Percentiles rank a stretch among this genome's conserved stretches.
Conservation (phyloP, 2,113 vertebrate genomes). For the Boleophthalmus pectinirostris region DNA sequence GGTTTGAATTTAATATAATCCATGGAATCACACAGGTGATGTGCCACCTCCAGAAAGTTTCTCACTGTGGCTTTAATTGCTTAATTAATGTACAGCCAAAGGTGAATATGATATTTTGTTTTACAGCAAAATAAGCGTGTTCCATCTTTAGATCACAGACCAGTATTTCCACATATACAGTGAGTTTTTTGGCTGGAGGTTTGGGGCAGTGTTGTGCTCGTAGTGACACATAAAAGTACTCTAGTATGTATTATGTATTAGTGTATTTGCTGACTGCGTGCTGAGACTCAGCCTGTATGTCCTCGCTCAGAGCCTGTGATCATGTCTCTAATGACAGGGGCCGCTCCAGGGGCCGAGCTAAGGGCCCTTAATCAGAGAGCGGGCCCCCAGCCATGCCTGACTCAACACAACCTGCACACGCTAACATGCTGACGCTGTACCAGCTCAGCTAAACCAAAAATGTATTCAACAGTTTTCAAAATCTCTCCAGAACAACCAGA, state of each 20-base stretch:
- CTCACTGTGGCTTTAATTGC: no score
- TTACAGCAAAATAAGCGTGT: background rate
- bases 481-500: background rate
- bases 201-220: no score
- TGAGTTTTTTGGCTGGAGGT: no score
- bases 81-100: no score
- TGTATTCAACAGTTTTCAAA: background rate
- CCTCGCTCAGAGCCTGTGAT: constrained; percentile 50
- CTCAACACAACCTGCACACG: constrained; percentile 14
- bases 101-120: no score
- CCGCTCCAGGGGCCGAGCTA: constrained; percentile 44
- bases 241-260: no score
- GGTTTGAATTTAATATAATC: no score
- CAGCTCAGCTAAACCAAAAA: background rate
- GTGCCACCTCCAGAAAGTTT: no score
- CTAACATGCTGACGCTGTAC: background rate
- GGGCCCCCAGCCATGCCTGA: constrained; percentile 18
- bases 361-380: constrained; percentile 46
- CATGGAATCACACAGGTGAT: no score
- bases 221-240: no score
- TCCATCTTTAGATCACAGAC: background rate
- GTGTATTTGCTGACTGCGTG: constrained; percentile 6
- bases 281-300: constrained; percentile 44
- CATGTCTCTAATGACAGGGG: constrained; percentile 53
- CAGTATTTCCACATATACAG: no score